Evolutionary conservation across 2,888 invertebrate genomes (phyloP).

Genomic region (Agonopterix arenella): DNA sequence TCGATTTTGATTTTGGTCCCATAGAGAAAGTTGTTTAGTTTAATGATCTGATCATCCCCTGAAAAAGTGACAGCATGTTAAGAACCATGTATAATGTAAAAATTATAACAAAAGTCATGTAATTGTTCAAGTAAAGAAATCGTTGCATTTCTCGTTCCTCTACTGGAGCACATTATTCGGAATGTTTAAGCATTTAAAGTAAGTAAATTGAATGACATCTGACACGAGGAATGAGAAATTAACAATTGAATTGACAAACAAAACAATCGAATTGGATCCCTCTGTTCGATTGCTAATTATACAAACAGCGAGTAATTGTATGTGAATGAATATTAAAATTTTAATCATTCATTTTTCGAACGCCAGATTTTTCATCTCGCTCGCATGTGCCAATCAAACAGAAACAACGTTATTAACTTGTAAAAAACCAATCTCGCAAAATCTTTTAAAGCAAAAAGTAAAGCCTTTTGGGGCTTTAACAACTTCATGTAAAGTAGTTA

Average conservation of each 20-base stretch:
- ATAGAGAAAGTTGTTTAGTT: too few relatives aligned
- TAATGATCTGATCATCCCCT: too few relatives aligned
- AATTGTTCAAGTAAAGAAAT: too few relatives aligned
- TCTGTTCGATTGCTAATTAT: conserved; percentile 48
- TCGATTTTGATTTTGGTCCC: too few relatives aligned
- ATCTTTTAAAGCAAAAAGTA: too few relatives aligned
- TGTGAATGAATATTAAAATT: conserved; percentile 41
- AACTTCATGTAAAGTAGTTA: conserved; percentile 6
- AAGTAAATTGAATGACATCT: conserved; percentile 32
- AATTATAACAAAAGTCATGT: too few relatives aligned
- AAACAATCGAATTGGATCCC: conserved; percentile 42
- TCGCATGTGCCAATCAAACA: conserved; percentile 5
- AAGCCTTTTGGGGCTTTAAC: background rate
- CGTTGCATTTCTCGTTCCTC: too few relatives aligned
- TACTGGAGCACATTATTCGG: too few relatives aligned
- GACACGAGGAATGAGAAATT: conserved; percentile 46
- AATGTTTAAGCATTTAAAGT: too few relatives aligned
- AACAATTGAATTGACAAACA: conserved; percentile 54
- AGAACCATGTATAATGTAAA: too few relatives aligned
- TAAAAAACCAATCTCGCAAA: background rate
- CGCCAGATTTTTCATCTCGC: conserved; percentile 15
- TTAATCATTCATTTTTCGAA: conserved; percentile 31
- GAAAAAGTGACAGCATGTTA: too few relatives aligned
- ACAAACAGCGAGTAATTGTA: conserved; percentile 34
- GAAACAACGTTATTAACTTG: background rate